Evolutionary conservation across 2,797 vertebrate genomes (phyloP).

Genomic region (Enteromius afrohamiltoni): DNA sequence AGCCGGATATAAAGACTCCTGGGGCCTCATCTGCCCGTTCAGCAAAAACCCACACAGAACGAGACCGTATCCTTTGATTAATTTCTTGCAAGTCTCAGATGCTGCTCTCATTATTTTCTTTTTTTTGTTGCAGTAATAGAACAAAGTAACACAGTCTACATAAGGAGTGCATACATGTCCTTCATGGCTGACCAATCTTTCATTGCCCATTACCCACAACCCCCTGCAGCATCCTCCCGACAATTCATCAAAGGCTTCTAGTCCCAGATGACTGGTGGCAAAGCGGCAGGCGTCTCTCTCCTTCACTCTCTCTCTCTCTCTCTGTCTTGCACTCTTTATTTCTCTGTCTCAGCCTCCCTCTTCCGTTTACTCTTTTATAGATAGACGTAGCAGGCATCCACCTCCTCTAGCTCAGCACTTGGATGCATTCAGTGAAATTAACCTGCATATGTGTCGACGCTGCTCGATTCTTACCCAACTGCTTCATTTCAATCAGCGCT

Average conservation of each 20-base stretch:
- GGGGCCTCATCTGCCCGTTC: constrained; percentile 53
- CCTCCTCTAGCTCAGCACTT: constrained; percentile 47
- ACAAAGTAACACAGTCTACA: constrained; percentile 22
- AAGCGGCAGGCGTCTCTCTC: constrained; percentile 38
- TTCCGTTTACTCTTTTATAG: constrained; percentile 37
- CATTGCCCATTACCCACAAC: constrained; percentile 54
- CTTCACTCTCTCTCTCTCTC: not conserved
- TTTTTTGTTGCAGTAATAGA: constrained; percentile 40
- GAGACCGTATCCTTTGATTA: constrained; percentile 44
- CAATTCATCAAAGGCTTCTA: constrained; percentile 54
- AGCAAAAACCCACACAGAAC: constrained; percentile 46
- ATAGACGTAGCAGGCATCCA: constrained; percentile 25
- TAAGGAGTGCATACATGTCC: constrained; percentile 37
- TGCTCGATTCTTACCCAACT: constrained; percentile 54
- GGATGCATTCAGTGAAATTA: constrained; percentile 56
- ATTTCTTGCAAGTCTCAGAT: constrained; percentile 42
- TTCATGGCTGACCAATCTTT: constrained; percentile 47
- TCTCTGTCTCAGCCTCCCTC: constrained; percentile 27
- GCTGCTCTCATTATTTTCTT: constrained; percentile 36
- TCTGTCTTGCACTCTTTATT: not conserved
- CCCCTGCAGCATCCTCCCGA: constrained; percentile 44
- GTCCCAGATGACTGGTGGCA: constrained; percentile 59
- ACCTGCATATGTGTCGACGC: constrained; percentile 40
- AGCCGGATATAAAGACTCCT: constrained; percentile 47
- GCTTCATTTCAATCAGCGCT: constrained; percentile 47